phyloP scores from a whole-genome alignment of 1,140 invertebrate genomes.

The Drosophila pandora region DNA sequence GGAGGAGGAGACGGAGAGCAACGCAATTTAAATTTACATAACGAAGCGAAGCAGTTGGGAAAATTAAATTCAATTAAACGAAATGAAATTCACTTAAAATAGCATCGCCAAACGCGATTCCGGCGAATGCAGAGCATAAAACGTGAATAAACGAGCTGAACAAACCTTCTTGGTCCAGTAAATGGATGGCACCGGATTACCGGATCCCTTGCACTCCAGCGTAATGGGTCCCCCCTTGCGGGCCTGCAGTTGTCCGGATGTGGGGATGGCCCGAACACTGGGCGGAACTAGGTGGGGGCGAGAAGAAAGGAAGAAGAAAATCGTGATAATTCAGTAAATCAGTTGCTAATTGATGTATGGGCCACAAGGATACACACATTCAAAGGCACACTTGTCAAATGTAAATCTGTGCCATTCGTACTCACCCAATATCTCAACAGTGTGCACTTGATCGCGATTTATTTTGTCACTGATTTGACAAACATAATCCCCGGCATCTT shows the following conservation, averaged over 20 bases:
- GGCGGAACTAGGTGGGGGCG: slow-evolving; percentile 85
- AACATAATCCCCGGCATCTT: slow-evolving; percentile 85
- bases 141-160: slow-evolving; percentile 37
- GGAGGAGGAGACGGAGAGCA: not conserved
- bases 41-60: slow-evolving; percentile 48
- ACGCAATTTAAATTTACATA: slow-evolving; percentile 60
- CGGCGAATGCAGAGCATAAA: not conserved
- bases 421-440: slow-evolving; percentile 83
- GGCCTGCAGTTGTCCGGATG: slow-evolving; percentile 86
- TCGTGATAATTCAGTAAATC: slow-evolving; percentile 21
- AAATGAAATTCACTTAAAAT: slow-evolving; percentile 59
- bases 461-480: slow-evolving; percentile 88
- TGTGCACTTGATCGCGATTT: slow-evolving; percentile 86
- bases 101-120: slow-evolving; percentile 13
- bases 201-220: slow-evolving; percentile 87
- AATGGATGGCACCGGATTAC: slow-evolving; percentile 88
- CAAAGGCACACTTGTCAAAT: slow-evolving; percentile 32
- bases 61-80: slow-evolving; percentile 65
- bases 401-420: slow-evolving; percentile 47
- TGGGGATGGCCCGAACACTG: slow-evolving; percentile 86
- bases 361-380: not conserved
- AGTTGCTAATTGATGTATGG: slow-evolving; percentile 47
- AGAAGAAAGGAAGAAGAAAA: not conserved
- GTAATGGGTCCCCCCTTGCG: slow-evolving; percentile 87
- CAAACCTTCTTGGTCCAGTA: slow-evolving; percentile 87